Percentiles rank a stretch among this genome's conserved stretches.
These are phyloP conservation scores for Drosophila equinoxialis DNA, from an alignment of 1,140 invertebrate genomes.

Conservation along the genomic window DNA sequence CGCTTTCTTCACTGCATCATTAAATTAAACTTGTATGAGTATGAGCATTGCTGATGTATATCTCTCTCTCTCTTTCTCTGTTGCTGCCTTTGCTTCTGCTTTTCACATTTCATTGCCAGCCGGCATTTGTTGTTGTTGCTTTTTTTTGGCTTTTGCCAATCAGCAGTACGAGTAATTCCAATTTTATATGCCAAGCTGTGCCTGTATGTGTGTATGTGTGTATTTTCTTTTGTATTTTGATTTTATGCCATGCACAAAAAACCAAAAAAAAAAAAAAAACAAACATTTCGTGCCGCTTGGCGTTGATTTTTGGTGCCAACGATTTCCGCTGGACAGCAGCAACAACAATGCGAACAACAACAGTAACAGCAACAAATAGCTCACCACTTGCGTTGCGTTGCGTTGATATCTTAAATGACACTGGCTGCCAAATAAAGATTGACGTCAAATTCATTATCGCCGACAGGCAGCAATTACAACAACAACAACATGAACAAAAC, in stretches of 20 bases:
- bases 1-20: constrained; percentile 32
- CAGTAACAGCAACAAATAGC: constrained; percentile 12
- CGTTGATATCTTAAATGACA: constrained; percentile 68
- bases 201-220: constrained; percentile 28
- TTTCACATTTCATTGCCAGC: constrained; percentile 64
- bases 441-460: constrained; percentile 69
- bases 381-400: constrained; percentile 22
- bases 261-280: not conserved
- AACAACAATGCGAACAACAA: constrained; percentile 12
- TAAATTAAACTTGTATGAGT: constrained; percentile 64
- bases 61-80: not conserved
- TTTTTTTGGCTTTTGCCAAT: constrained; percentile 57
- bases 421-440: constrained; percentile 67
- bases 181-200: constrained; percentile 36
- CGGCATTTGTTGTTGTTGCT: constrained; percentile 4
- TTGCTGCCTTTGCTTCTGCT: constrained; percentile 49
- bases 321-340: constrained; percentile 50
- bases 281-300: constrained; percentile 27
- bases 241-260: constrained; percentile 37
- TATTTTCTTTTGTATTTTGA: constrained; percentile 48
- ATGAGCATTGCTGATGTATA: constrained; percentile 26
- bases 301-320: constrained; percentile 34
- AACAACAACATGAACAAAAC: not conserved
- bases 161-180: constrained; percentile 45
- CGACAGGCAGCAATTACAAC: constrained; percentile 30